Evolutionary conservation across 2,113 vertebrate genomes (phyloP), one percentile per base, ranked within the genome.

Genomic region (Crocuta crocuta): DNA sequence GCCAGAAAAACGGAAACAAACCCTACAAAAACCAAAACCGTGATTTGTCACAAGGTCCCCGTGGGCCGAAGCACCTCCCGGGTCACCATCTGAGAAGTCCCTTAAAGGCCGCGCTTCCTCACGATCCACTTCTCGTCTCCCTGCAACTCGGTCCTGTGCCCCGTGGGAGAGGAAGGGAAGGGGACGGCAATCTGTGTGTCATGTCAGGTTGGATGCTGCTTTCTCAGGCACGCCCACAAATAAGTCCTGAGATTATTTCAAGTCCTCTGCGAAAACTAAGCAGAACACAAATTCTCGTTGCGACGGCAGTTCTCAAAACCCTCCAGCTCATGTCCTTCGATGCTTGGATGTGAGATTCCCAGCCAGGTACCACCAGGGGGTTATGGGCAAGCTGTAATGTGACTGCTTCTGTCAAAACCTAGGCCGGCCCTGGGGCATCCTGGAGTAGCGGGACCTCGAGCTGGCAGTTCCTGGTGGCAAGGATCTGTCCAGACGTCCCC

Each of bases 61-160:
- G 3, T 10, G 28, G 28, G 31, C 35, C n/a, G 66, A 79, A 63
- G 9, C n/a, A 2, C 26, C 58, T 43, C 43, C 53, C 39, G 0
- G 33, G 17, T 23, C 7, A 0, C 55, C 50, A 33, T 2, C 43
- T n/a, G n/a, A 82, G 43, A 58, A 13, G 70, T 19, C 5, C 11
- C 24, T 0, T 0, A 1, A 31, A 63, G 71, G 12, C 39, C 53
- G 17, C 9, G 4, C 1, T 10, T 39, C 80, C 17, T 10, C 10
- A 16, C 28, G 26, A 21, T 5, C 43, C 28, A 43, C n/a, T 39
- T 65, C 50, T 81, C 28, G 23, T 5, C 66, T 66, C 45, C 23
- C 61, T 10, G 11, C 50, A 19, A 11, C 45, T 43, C 63, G 0
- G 0, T 39, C 45, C 17, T 2, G 53, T 48, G 10, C 6, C 39